Evolutionary conservation across 2,888 invertebrate species (phyloP), one percentile per base, ranked within the genome.

Genomic region (Tiliacea aurago): DNA sequence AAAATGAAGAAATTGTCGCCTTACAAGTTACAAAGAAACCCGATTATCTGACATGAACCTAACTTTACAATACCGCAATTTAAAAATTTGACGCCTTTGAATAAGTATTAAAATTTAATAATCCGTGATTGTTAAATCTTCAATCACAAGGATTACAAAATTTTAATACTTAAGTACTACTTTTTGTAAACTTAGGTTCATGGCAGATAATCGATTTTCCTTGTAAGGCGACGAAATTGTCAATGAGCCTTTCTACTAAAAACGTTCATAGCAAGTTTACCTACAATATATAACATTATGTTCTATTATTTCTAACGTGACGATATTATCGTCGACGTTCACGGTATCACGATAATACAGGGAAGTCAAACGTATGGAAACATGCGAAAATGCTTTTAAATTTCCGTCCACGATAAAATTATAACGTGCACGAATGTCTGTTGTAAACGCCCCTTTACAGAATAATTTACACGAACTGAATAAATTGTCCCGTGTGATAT

Each of bases 401-500:
- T 47, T 18, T 18, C 18, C 18, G 18, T 18, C 47, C 18, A 6
- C 47, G 7, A 47, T 47, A 47, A 47, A 15, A 47, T n/a, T 51
- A 49, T n/a, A 51, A 10, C 10, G 47, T 47, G 47, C 47, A 47
- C 18, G 6, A 51, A 28, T 41, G 56, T 33, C 53, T 59, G 53
- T 73, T 78, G 68, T 84, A 75, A 80, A 80, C 65, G 53, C 33
- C 10, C 64, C 80, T 73, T 84, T 80, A 80, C 51, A 55, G 56
- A 66, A 83, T 80, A 80, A 80, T 80, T 80, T 80, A 78, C 73
- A 83, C 83, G 47, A 78, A 76, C 76, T 73, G 84, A 84, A 84
- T 77, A 84, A 84, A 84, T 84, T 84, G 83, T 84, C 78, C 64
- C 71, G 77, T 78, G 75, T 83, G 78, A 82, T 84, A 87, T 77